A percentile compares a stretch with the other conserved stretches of the same genome.
Evolutionary conservation across 2,888 invertebrate genomes (phyloP).

Genomic region (Drosophila affinis): DNA sequence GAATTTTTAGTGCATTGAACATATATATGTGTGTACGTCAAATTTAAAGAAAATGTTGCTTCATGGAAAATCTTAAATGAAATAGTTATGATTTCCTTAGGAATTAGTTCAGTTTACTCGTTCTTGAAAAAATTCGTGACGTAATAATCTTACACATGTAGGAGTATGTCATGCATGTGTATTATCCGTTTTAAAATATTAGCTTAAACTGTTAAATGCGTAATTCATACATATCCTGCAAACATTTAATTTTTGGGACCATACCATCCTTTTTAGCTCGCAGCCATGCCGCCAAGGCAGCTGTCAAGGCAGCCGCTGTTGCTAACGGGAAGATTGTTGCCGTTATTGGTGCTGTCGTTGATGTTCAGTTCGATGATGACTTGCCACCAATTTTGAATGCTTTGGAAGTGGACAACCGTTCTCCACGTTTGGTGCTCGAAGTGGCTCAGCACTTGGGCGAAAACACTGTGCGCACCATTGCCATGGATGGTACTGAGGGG

Average conservation of each 20-base stretch:
- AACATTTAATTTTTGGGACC: background rate
- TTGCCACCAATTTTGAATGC: conserved; percentile 97
- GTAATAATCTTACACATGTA: background rate
- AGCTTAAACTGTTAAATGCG: background rate
- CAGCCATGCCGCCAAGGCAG: conserved; percentile 78
- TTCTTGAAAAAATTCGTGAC: background rate
- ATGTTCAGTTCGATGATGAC: conserved; percentile 95
- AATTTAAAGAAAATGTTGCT: background rate
- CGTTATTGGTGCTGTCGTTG: conserved; percentile 98
- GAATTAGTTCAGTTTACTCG: background rate
- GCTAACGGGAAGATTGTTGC: conserved; percentile 87
- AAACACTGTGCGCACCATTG: conserved; percentile 94
- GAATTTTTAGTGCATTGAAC: background rate
- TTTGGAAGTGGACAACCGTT: conserved; percentile 93
- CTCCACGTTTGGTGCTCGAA: conserved; percentile 90
- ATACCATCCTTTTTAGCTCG: conserved; percentile 56
- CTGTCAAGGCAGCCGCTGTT: conserved; percentile 70
- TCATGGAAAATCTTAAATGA: background rate
- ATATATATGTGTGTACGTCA: background rate
- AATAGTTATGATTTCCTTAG: background rate
- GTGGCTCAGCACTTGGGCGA: conserved; percentile 95
- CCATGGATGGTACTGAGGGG: conserved; percentile 97
- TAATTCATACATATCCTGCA: background rate
- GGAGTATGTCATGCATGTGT: background rate
- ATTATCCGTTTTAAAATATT: background rate